Conservation (phyloP, 2,888 invertebrate species). For the Drosophila colorata region DNA sequence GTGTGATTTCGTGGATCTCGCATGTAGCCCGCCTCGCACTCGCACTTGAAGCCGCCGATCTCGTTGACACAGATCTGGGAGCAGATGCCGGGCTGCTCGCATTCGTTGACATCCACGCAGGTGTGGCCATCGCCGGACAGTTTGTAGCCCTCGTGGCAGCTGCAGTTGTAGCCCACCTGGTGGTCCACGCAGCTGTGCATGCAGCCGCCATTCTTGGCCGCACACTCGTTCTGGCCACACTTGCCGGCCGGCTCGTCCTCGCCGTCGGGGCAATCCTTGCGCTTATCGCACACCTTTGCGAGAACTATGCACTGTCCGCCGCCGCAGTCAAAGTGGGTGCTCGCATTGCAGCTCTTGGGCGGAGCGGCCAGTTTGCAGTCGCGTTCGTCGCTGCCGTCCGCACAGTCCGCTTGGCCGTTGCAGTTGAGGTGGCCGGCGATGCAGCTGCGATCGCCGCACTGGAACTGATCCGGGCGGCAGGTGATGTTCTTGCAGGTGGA, state of each 20-base stretch:
- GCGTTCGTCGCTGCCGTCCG: conserved; percentile 94
- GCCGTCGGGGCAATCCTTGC: conserved; percentile 94
- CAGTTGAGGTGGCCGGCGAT: conserved; percentile 92
- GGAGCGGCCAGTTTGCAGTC: conserved; percentile 87
- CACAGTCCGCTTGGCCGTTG: conserved; percentile 92
- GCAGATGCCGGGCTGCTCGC: conserved; percentile 95
- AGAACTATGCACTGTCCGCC: conserved; percentile 93
- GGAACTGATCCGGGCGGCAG: conserved; percentile 94
- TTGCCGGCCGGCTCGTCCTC: conserved; percentile 93
- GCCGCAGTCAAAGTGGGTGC: conserved; percentile 94
- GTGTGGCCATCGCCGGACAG: conserved; percentile 90
- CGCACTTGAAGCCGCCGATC: conserved; percentile 96
- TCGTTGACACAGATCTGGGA: conserved; percentile 97
- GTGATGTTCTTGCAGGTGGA: conserved; percentile 89
- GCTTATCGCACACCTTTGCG: conserved; percentile 92
- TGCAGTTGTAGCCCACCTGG: conserved; percentile 92
- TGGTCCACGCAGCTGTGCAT: conserved; percentile 94
- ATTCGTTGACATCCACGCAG: conserved; percentile 97
- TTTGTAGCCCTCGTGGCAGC: conserved; percentile 92
- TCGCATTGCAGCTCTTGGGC: conserved; percentile 89
- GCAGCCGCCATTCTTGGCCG: conserved; percentile 93
- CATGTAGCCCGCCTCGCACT: conserved; percentile 94
- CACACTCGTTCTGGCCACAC: conserved; percentile 93
- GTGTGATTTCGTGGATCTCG: conserved; percentile 93
- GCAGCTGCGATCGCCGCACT: conserved; percentile 95